These are phyloP conservation scores for Alitta virens DNA, from an alignment of 2,888 invertebrate species.

Conservation along the genomic window DNA sequence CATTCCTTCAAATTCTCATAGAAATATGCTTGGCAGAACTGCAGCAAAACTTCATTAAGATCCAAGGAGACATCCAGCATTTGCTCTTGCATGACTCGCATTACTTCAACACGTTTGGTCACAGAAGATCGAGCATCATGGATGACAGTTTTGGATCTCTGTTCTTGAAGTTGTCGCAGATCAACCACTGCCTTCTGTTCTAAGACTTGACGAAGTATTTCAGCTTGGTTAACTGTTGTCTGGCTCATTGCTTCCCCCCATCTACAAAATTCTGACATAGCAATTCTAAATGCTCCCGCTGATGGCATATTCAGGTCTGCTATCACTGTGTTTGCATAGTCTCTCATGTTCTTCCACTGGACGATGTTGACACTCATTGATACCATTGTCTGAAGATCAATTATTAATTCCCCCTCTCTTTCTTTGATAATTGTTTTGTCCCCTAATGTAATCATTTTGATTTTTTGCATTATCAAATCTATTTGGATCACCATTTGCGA, in stretches of 20 bases:
- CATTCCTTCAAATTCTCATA: slow-evolving; percentile 11
- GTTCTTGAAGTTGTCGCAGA: background rate
- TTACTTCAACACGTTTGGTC: background rate
- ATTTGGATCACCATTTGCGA: no score
- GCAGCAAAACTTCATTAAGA: background rate
- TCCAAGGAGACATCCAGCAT: background rate
- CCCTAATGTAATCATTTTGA: no score
- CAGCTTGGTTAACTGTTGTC: background rate
- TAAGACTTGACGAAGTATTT: background rate
- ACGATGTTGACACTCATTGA: no score
- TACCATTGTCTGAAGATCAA: no score
- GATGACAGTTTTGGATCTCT: background rate
- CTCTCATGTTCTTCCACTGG: no score
- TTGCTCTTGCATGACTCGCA: background rate
- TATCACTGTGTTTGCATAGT: no score
- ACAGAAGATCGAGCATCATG: background rate
- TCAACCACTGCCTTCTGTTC: background rate
- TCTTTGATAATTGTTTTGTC: no score
- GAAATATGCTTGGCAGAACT: slow-evolving; percentile 8
- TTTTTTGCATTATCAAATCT: no score
- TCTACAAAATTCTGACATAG: background rate
- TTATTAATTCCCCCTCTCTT: no score
- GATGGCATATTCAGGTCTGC: no score
- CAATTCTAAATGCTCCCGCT: no score
- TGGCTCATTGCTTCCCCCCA: background rate